Base-by-base conservation (phyloP, 2,888 invertebrate genomes). In the Calameuta idolon region DNA sequence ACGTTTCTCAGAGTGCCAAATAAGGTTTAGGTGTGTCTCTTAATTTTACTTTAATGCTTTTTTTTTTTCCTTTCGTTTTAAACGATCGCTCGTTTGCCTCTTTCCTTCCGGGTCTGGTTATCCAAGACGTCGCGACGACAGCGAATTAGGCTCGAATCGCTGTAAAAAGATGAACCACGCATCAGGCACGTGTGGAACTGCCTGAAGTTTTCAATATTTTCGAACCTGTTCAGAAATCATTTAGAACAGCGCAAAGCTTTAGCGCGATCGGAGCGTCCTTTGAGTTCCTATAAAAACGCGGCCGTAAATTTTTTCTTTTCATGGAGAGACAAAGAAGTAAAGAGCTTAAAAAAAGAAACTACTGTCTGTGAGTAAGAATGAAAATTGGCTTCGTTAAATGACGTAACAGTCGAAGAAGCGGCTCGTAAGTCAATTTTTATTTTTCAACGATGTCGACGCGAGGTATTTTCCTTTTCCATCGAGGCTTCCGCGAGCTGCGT, bases 1-100 rank as follows among this genome's bases (percentile, higher is more conserved):
- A 81, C 79, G 80, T 88, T 90, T 91, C 90, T 90, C 91, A 90
- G 87, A 90, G 91, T 91, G 91, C 91, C 91, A 91, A 91, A 91
- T 86, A 87, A 81, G 80, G 82, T 81, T 73, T 69, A 76, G 31
- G 73, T 34, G 55, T 81, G 77, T 77, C 79, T 55, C 76, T 76
- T 76, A 74, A 33, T 34, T 73, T 74, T 31, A 74, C 76, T 78
- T 76, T 33, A 31, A 31, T 34, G 23, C 74, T 12, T 34, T 34
- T 11, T 74, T 12, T 34, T 34, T 31, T 74, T 74, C 23, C 11
- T 74, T 34, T 35, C 23, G 3, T 15, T 2, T 30, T 23, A 15
- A 71, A 30, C 11, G 15, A 71, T 11, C 33, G n/a, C 11, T 31
- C 23, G n/a, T 74, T 74, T n/a, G n/a, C 35, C 35, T 15, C 23